Evolutionary conservation across 2,113 vertebrate species (phyloP).

Genomic region (Marcusenius ussheri): DNA sequence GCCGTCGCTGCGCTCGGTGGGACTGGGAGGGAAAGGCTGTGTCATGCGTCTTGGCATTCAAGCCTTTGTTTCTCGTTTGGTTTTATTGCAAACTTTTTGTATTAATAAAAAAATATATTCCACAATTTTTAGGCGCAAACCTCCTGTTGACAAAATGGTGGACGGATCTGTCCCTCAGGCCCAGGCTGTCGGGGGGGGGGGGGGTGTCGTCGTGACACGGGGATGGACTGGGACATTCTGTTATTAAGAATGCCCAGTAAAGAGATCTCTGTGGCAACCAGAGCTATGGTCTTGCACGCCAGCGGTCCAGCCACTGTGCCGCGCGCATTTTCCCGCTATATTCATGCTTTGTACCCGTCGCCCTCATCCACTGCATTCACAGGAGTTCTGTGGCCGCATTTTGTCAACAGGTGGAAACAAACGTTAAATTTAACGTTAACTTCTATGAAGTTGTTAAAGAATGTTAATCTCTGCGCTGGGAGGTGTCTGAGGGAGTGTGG

Average conservation of each 20-base stretch:
- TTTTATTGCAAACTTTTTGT: slow-evolving; percentile 18
- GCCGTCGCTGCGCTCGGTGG: neutral
- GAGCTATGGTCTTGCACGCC: neutral
- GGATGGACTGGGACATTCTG: neutral
- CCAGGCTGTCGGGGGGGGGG: neutral
- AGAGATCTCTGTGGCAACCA: neutral
- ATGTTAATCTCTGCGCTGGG: slow-evolving; percentile 46
- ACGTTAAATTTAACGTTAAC: slow-evolving; percentile 62
- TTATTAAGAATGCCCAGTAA: neutral
- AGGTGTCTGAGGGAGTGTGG: neutral
- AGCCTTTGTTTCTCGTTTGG: neutral
- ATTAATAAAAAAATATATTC: neutral
- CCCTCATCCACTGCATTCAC: neutral
- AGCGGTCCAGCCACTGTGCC: too few relatives aligned
- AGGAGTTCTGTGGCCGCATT: slow-evolving; percentile 33
- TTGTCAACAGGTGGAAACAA: slow-evolving; percentile 53
- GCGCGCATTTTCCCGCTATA: neutral
- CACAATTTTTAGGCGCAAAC: neutral
- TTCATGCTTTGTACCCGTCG: slow-evolving; percentile 19
- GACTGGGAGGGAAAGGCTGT: neutral
- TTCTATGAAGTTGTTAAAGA: slow-evolving; percentile 73
- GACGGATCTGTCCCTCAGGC: neutral
- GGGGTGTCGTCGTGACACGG: neutral
- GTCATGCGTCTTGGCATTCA: neutral
- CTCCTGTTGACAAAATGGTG: slow-evolving; percentile 11